Conservation (phyloP, 37 sponge, comb jelly and placozoan genomes). For the Beroe ovata region DNA sequence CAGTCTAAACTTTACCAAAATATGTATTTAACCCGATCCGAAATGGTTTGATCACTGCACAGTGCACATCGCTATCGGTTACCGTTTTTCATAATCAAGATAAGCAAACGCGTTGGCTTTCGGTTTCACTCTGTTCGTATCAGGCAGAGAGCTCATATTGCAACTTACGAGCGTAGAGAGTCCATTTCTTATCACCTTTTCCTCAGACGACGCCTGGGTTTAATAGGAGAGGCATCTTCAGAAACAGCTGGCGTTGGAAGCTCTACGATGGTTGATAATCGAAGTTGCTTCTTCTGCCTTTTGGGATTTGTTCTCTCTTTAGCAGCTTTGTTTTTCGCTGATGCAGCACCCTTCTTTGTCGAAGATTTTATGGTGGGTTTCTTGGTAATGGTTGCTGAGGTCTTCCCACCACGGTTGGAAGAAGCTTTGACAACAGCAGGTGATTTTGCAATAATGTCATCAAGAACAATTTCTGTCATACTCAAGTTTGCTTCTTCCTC, state of each 20-base stretch:
- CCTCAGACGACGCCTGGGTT: not conserved
- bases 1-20: no score
- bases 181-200: no score
- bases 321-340: constrained; percentile 1
- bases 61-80: no score
- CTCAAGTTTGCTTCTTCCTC: constrained; percentile 26
- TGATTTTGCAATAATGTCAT: constrained; percentile 7
- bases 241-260: not conserved
- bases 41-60: no score
- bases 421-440: not conserved
- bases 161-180: no score
- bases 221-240: not conserved
- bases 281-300: not conserved
- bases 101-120: no score
- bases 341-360: not conserved
- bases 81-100: no score
- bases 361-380: not conserved
- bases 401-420: not conserved
- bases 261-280: constrained; percentile 18
- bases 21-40: no score
- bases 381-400: not conserved
- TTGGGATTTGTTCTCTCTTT: not conserved
- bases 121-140: no score
- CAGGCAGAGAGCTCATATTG: no score
- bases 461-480: not conserved